Conservation (phyloP, 2,797 vertebrate genomes). For the Megalops cyprinoides region DNA sequence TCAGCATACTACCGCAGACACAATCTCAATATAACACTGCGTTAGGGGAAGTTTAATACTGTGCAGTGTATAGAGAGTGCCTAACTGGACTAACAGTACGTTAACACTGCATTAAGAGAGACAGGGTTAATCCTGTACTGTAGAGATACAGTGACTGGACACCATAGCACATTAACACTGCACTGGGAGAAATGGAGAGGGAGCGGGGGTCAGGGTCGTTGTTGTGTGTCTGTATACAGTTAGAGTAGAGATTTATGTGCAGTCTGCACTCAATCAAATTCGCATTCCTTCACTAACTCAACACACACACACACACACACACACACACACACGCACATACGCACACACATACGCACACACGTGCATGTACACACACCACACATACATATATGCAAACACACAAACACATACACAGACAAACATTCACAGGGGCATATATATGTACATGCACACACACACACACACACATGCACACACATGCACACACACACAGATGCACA, state of each 20-base stretch:
- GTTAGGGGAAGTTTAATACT: too few relatives aligned
- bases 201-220: conserved; percentile 65
- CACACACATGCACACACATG: conserved; percentile 28
- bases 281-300: conserved; percentile 79
- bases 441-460: conserved; percentile 38
- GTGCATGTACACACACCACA: conserved; percentile 20
- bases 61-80: too few relatives aligned
- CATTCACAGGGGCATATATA: conserved; percentile 28
- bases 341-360: conserved; percentile 10
- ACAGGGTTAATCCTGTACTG: not conserved
- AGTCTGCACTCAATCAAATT: conserved; percentile 80
- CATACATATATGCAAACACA: conserved; percentile 29
- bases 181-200: conserved; percentile 35
- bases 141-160: conserved; percentile 39
- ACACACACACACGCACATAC: conserved; percentile 39
- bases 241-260: conserved; percentile 79
- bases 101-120: not conserved
- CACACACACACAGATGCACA: not conserved
- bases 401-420: conserved; percentile 26
- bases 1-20: not conserved
- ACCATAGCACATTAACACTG: conserved; percentile 28
- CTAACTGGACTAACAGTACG: conserved; percentile 2
- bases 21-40: too few relatives aligned
- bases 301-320: conserved; percentile 64
- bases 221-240: conserved; percentile 78